phyloP scores from a whole-genome alignment of 2,888 invertebrate genomes.

The Augiades crinisus region DNA sequence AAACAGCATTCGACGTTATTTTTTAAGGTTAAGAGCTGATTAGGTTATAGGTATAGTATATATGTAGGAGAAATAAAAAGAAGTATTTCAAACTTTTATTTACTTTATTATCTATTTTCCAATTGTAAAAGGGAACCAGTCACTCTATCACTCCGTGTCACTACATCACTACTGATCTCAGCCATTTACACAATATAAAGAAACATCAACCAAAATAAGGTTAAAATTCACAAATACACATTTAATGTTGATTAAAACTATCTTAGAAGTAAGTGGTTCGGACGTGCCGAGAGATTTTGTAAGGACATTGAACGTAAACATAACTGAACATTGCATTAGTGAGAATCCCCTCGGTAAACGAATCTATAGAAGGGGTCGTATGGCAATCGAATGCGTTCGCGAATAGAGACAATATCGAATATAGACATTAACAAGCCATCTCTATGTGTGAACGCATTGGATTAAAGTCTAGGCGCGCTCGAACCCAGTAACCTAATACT shows the following conservation, averaged over 20 bases:
- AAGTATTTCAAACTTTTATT: slow-evolving; percentile 71
- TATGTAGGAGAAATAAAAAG: slow-evolving; percentile 55
- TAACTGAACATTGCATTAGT: slow-evolving; percentile 24
- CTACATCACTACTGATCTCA: slow-evolving; percentile 74
- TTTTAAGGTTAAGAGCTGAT: too few species aligned
- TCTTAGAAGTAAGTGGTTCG: slow-evolving; percentile 59
- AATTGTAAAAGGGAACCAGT: slow-evolving; percentile 80
- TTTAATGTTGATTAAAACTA: slow-evolving; percentile 76
- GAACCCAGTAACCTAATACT: slow-evolving; percentile 46
- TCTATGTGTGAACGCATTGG: slow-evolving; percentile 42
- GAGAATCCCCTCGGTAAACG: slow-evolving; percentile 33
- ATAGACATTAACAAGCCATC: slow-evolving; percentile 45
- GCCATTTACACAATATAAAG: slow-evolving; percentile 78
- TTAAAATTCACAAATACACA: slow-evolving; percentile 80
- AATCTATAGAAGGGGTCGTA: not conserved
- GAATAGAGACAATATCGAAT: slow-evolving; percentile 38
- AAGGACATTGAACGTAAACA: slow-evolving; percentile 33
- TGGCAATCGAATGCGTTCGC: slow-evolving; percentile 37
- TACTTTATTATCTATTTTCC: slow-evolving; percentile 77
- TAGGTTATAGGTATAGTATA: too few species aligned
- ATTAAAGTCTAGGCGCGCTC: slow-evolving; percentile 46
- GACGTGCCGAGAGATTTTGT: slow-evolving; percentile 48
- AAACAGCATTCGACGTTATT: too few species aligned
- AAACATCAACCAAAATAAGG: slow-evolving; percentile 77
- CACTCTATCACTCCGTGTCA: slow-evolving; percentile 76